Base-by-base conservation (phyloP, 2,113 vertebrate species). In the Mesembrinibis cayennensis region DNA sequence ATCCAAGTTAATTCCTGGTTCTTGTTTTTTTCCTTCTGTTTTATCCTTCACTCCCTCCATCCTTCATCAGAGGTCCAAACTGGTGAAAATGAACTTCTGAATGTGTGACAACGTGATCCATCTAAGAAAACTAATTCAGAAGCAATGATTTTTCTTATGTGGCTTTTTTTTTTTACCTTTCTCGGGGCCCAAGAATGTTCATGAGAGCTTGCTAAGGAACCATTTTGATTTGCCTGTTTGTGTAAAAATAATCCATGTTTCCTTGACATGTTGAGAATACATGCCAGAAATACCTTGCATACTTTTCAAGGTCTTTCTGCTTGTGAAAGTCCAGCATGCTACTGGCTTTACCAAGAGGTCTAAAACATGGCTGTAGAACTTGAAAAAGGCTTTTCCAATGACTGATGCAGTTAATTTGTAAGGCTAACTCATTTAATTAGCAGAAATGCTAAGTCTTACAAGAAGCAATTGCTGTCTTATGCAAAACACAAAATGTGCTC, bases 221-320 rank as follows among this genome's bases (percentile, higher is more conserved):
- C 87, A 89, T 89, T 92, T 71, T 84, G 69, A 44, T 87, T 92
- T 82, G 82, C 52, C 67, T 87, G 80, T 92, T 97, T 89, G 72
- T 85, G 69, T 87, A 89, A 89, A 96, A 97, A 91, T 89, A 93
- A 65, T 91, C 86, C 89, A 76, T 49, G 72, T 94, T 96, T 93
- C 96, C 87, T 89, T 82, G 88, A 95, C 73, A 42, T 85, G 61
- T 87, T 81, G 53, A 92, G 86, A 78, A 92, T 56, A 95, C 72
- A 69, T 97, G 80, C 95, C 95, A 93, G 83, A 90, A 92, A 97
- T 97, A 91, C 72, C 91, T 93, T 61, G 49, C 94, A 96, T 97
- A 82, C 34, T 95, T 97, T 20, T 49, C 44, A 82, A 95, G 40
- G 89, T 89, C 96, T 89, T 94, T 82, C 72, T 89, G 52, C 93